phyloP scores from a whole-genome alignment of 2,888 invertebrate species.

The Metellina segmentata region DNA sequence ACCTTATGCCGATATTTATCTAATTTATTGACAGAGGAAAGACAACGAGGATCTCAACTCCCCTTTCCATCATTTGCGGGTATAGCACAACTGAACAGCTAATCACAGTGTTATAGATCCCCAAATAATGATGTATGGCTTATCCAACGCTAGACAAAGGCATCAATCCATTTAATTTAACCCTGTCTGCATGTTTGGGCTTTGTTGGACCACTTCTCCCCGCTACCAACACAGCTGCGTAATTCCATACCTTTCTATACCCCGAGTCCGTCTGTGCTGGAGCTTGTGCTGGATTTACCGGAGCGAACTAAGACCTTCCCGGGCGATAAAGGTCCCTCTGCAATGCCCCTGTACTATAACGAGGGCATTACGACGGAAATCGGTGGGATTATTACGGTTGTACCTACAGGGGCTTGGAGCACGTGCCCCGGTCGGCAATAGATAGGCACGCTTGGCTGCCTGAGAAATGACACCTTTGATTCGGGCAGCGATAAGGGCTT shows the following conservation, averaged over 20 bases:
- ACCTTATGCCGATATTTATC: background rate
- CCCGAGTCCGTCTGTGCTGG: background rate
- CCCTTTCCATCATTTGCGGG: background rate
- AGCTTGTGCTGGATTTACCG: conserved; percentile 28
- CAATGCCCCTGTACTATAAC: conserved; percentile 49
- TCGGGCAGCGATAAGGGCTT: conserved; percentile 41
- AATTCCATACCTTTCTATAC: conserved; percentile 33
- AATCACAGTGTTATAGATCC: background rate
- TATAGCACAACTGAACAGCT: background rate
- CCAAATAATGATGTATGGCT: conserved; percentile 18
- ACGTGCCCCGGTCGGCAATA: conserved; percentile 32
- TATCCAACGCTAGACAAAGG: background rate
- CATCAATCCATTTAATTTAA: conserved; percentile 18
- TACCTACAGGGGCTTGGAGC: conserved; percentile 12
- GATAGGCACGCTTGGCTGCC: conserved; percentile 56
- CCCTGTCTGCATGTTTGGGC: background rate
- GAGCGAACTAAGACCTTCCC: conserved; percentile 53
- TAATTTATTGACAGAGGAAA: background rate
- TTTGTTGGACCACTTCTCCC: conserved; percentile 41
- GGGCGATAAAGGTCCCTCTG: conserved; percentile 58
- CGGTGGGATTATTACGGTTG: conserved; percentile 61
- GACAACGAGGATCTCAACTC: background rate
- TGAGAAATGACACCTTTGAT: conserved; percentile 72
- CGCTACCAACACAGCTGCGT: background rate
- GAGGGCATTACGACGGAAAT: conserved; percentile 63